Evolutionary conservation across 2,113 vertebrate genomes (phyloP), one percentile per base, ranked within the genome.

Genomic region (Cyanocitta stelleri): DNA sequence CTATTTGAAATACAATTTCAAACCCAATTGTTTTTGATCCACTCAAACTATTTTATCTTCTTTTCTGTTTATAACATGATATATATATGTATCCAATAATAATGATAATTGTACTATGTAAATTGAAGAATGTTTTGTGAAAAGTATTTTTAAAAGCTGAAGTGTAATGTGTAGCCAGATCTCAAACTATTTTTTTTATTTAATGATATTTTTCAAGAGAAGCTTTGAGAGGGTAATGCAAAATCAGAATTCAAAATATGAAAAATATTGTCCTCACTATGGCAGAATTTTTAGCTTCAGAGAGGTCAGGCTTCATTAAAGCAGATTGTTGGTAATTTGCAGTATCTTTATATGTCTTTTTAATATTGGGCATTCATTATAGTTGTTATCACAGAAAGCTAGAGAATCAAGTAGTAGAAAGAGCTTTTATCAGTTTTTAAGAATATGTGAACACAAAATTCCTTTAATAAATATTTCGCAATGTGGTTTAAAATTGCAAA

Each of bases 11-110:
- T 48, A 46, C 44, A 78, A 63, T 46, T 69, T 22, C 4, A 67
- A 43, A 64, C 17, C 1, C 0, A 22, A 22, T 24, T 41, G 0
- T 0, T 58, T 92, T 79, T 11, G 0, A 27, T 41, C n/a, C 7
- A 41, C 2, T 58, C 6, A 54, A 75, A 58, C 1, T 13, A 16
- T 63, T 82, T 43, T 1, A 30, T 37, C 7, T 52, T 43, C 11
- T 26, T 84, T 67, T 71, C 5, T n/a, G 16, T 37, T 43, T 43
- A 18, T 55, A 72, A 8, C 5, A 7, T 13, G 0, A 46, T 32
- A 18, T n/a, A 63, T 6, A 37, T 2, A 13, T 20, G 16, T 39
- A 55, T 37, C 33, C 33, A n/a, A 41, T 19, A 48, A 10, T 44
- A n/a, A 32, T 23, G 19, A 27, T 43, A 12, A 23, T n/a, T 32